Base-by-base conservation (phyloP, 2,797 vertebrate genomes). In the Apogon talboti region DNA sequence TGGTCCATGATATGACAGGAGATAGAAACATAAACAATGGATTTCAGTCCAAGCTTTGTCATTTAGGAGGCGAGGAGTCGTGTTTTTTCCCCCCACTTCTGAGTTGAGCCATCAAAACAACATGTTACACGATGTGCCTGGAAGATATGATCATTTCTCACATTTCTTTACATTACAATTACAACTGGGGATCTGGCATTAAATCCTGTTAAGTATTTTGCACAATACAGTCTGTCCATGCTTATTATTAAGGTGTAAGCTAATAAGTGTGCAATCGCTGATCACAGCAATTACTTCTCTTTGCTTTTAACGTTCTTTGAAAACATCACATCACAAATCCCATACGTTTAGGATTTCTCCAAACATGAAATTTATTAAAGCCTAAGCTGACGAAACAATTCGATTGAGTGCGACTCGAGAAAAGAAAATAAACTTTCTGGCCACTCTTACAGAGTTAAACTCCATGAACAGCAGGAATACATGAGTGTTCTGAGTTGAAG, bases 21-120 rank as follows among this genome's bases (percentile, higher is more conserved):
- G 66, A 74, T 76, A 74, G 72, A 86, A 87, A 89, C 75, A 74
- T 43, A 89, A 84, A 91, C 84, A 67, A 41, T n/a, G 50, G 71
- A n/a, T 85, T 84, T 82, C 68, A 44, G 47, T 79, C 13, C 41
- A 63, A 67, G 59, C 19, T 15, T 70, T 44, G 73, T 70, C 62
- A 61, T 59, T 54, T 18, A 47, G 51, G 46, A 24, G 43, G 48
- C 35, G 33, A 11, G 45, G 52, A 46, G 56, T 65, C 52, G 70
- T 59, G 16, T 52, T 53, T 30, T 33, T 33, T 33, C 7, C 7
- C 48, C 58, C 14, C 1, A 48, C 42, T 63, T 57, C 47, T 66
- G 50, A 65, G 71, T 61, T 70, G 69, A 90, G 71, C 70, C 51
- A 57, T 65, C 57, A 65, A 69, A 89, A 83, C 57, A 82, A 51